phyloP scores from a whole-genome alignment of 2,113 vertebrate genomes.

The Proterorhinus semilunaris region DNA sequence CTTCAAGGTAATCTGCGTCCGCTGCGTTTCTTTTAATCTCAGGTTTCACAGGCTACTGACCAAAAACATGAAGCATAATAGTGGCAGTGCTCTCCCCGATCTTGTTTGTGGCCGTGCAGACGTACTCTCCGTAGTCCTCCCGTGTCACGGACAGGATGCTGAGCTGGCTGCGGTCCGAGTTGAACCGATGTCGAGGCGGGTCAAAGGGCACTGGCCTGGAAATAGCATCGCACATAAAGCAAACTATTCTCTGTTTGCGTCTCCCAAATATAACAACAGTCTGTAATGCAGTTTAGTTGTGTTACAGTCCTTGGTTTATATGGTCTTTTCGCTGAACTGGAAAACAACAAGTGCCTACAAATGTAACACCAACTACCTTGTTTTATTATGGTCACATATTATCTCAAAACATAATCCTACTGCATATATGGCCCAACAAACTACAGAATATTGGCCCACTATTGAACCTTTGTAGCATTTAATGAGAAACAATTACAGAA shows the following conservation, averaged over 20 bases:
- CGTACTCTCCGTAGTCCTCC: slow-evolving; percentile 63
- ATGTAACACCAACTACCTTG: no score
- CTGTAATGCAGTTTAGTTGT: no score
- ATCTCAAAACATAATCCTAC: no score
- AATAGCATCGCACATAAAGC: not conserved
- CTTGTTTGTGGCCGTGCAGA: slow-evolving; percentile 71
- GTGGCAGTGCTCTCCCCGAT: slow-evolving; percentile 47
- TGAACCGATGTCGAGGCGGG: slow-evolving; percentile 60
- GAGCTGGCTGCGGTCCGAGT: slow-evolving; percentile 73
- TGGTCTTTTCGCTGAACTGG: no score
- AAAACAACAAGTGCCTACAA: no score
- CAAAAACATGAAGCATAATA: slow-evolving; percentile 64
- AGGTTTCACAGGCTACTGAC: slow-evolving; percentile 42
- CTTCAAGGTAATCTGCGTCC: not conserved
- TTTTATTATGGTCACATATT: no score
- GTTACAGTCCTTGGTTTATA: no score
- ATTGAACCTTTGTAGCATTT: not conserved
- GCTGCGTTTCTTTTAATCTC: not conserved
- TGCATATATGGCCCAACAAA: no score
- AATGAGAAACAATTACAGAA: not conserved
- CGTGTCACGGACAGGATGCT: slow-evolving; percentile 58
- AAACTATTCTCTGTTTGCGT: no score
- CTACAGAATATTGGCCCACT: not conserved
- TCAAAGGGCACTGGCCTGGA: slow-evolving; percentile 58
- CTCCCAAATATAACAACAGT: no score